Conservation (phyloP, 2,888 invertebrate genomes). For the Perithous albicinctus region DNA sequence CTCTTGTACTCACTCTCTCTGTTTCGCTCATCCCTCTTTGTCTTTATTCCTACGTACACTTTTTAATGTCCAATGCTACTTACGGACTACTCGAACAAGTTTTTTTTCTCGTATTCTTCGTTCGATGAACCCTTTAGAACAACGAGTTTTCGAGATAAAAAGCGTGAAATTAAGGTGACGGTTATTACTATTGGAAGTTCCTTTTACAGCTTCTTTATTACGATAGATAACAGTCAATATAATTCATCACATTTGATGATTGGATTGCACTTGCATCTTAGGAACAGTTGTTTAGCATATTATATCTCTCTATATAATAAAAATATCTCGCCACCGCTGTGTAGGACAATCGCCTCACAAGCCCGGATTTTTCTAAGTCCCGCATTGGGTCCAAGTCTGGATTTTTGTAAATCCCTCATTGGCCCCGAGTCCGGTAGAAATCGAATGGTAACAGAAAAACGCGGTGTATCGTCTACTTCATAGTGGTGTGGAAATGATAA, state of each 20-base stretch:
- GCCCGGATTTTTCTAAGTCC: too few relatives aligned
- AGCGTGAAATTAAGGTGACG: background rate
- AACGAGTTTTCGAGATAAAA: background rate
- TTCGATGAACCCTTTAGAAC: background rate
- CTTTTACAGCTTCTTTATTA: background rate
- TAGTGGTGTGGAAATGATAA: too few relatives aligned
- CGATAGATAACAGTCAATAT: background rate
- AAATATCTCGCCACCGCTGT: too few relatives aligned
- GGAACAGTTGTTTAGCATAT: too few relatives aligned
- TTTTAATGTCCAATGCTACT: constrained; percentile 56
- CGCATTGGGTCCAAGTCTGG: background rate
- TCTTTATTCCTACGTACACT: constrained; percentile 34
- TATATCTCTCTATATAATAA: too few relatives aligned
- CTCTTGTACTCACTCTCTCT: constrained; percentile 23
- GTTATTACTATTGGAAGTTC: background rate
- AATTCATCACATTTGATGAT: background rate
- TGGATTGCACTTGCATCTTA: background rate
- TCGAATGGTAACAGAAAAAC: too few relatives aligned
- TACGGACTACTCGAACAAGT: constrained; percentile 9
- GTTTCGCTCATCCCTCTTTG: too few relatives aligned
- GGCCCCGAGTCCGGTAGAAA: too few relatives aligned
- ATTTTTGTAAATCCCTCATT: too few relatives aligned
- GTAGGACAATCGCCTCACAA: too few relatives aligned
- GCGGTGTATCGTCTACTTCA: too few relatives aligned
- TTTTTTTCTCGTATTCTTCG: constrained; percentile 16